A percentile compares a stretch with the other conserved stretches of the same genome.
These are phyloP conservation scores for Xylocampa areola DNA, from an alignment of 2,888 invertebrate species.

Conservation along the genomic window DNA sequence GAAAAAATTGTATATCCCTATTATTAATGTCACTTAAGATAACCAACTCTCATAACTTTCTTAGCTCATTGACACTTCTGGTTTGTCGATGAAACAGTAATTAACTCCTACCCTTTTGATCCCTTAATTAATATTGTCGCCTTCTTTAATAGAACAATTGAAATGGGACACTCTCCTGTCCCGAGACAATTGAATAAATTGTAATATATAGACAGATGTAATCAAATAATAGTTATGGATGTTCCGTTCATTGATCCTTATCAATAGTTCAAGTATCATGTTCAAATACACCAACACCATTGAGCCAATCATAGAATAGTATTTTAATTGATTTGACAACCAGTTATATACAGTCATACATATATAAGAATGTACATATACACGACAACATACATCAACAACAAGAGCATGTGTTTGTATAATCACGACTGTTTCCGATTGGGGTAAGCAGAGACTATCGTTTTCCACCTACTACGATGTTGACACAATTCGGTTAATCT, in stretches of 20 bases:
- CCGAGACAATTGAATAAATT: slow-evolving; percentile 73
- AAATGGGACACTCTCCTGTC: slow-evolving; percentile 62
- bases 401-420: too few relatives aligned
- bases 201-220: slow-evolving; percentile 71
- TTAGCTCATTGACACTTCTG: slow-evolving; percentile 14
- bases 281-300: neutral
- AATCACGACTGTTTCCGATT: too few relatives aligned
- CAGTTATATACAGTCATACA: too few relatives aligned
- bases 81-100: slow-evolving; percentile 27
- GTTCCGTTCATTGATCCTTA: slow-evolving; percentile 51
- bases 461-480: too few relatives aligned
- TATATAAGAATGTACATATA: too few relatives aligned
- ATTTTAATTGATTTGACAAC: too few relatives aligned
- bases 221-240: slow-evolving; percentile 63
- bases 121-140: slow-evolving; percentile 48
- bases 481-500: too few relatives aligned
- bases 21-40: too few relatives aligned
- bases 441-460: too few relatives aligned
- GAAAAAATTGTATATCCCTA: too few relatives aligned
- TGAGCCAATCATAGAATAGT: neutral
- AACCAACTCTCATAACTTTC: neutral
- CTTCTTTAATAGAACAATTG: slow-evolving; percentile 66
- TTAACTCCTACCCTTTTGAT: slow-evolving; percentile 33
- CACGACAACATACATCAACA: too few relatives aligned
- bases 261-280: slow-evolving; percentile 44